Base-by-base conservation (phyloP, 1,140 invertebrate species). In the Thaumetopoea pityocampa region DNA sequence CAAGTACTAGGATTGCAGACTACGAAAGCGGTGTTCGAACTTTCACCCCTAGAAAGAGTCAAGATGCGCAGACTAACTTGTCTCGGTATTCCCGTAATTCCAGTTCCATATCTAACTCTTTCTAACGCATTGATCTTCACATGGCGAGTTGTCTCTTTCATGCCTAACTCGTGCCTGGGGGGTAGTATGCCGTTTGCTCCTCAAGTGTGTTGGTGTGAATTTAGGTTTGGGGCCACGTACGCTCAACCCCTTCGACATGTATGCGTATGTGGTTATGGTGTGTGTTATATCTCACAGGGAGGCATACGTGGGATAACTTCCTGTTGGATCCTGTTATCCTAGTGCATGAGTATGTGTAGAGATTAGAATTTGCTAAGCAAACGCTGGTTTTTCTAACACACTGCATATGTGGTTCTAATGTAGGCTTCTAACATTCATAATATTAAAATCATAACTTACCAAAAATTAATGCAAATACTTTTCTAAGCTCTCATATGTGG, bases 301-400 rank as follows among this genome's bases (percentile, higher is more conserved):
- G 63, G 35, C 70, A 80, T 71, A 79, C 66, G 64, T 80, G 67
- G 34, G 18, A 50, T 26, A 23, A 70, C 57, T 68, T 77, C 72
- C 69, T 73, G 36, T 29, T 24, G 17, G 38, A 16, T 71, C 54
- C 66, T 80, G 74, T 30, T 55, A 38, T 54, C 76, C 74, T 80
- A 50, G 76, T 80, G 65, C 37, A 52, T 44, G 76, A 79, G 76
- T 83, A 83, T 83, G 79, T 80, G 79, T 68, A 76, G 70, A 83
- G 79, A 83, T 83, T 83, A 83, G 79, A 83, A 80, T 78, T 80
- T 83, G 62, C 79, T 83, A 79, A 83, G 67, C 76, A 77, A 80
- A 80, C 62, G 71, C 55, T 65, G 54, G 51, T 77, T 78, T 81
- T 79, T 82, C 76, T 80, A 78, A 80, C 61, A 60, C 51, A 48